These are phyloP conservation scores for Varroa destructor DNA, from an alignment of 1,140 invertebrate species.

Conservation along the genomic window DNA sequence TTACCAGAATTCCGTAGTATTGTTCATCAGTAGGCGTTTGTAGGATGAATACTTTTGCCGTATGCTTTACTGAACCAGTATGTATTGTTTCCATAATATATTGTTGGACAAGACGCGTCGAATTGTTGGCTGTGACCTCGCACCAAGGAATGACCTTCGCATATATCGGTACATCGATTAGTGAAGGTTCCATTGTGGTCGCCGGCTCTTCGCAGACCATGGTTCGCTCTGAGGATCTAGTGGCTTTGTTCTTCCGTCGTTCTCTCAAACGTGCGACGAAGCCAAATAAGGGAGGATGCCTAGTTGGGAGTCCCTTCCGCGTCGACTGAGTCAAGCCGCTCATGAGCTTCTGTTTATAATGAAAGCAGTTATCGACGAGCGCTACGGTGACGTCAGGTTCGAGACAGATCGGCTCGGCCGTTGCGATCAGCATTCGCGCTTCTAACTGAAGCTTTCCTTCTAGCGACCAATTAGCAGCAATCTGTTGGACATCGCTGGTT, in stretches of 20 bases:
- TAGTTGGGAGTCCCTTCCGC: too few relatives aligned
- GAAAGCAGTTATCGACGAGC: slow-evolving; percentile 55
- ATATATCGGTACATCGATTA: slow-evolving; percentile 39
- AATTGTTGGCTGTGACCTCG: slow-evolving; percentile 49
- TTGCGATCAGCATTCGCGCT: slow-evolving; percentile 57
- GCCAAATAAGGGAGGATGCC: too few relatives aligned
- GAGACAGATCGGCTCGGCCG: slow-evolving; percentile 68
- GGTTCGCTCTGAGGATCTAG: too few relatives aligned
- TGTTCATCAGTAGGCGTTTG: slow-evolving; percentile 70
- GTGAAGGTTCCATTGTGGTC: not conserved
- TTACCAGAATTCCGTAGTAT: slow-evolving; percentile 61
- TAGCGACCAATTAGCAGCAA: slow-evolving; percentile 47
- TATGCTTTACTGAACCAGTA: not conserved
- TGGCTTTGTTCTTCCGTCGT: too few relatives aligned
- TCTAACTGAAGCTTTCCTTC: slow-evolving; percentile 66
- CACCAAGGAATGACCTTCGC: slow-evolving; percentile 51
- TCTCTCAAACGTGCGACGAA: too few relatives aligned
- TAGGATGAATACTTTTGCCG: slow-evolving; percentile 66
- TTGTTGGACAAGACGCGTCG: slow-evolving; percentile 61
- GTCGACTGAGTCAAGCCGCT: too few relatives aligned
- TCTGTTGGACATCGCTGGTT: too few relatives aligned
- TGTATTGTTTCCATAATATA: slow-evolving; percentile 68
- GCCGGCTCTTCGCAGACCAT: too few relatives aligned
- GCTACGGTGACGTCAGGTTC: slow-evolving; percentile 67
- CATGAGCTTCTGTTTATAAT: slow-evolving; percentile 53